Conservation (phyloP, 2,797 vertebrate species). For the Notamacropus eugenii region DNA sequence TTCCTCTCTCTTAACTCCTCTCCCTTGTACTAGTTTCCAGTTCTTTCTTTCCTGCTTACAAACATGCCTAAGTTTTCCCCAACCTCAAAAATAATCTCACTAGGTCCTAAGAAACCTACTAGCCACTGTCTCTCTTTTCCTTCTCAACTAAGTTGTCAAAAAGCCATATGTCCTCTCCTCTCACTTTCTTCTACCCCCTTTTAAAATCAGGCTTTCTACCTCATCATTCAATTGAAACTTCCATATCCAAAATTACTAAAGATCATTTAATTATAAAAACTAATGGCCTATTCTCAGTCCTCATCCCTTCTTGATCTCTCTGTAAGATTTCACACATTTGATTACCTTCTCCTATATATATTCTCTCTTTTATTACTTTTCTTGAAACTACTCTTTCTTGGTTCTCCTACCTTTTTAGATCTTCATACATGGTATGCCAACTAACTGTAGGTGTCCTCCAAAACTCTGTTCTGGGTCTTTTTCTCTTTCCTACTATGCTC, state of each 20-base stretch:
- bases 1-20: not conserved
- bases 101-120: not conserved
- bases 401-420: not conserved
- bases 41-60: not conserved
- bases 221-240: not conserved
- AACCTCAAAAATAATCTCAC: not conserved
- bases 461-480: not conserved
- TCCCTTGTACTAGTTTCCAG: not conserved
- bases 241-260: not conserved
- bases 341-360: not conserved
- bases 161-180: constrained; percentile 10
- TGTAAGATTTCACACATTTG: not conserved
- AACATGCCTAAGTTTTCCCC: not conserved
- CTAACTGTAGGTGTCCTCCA: not conserved
- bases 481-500: not conserved
- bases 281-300: not conserved
- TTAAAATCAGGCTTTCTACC: not conserved
- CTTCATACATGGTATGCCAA: not conserved
- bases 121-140: not conserved
- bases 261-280: not conserved
- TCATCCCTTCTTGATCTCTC: not conserved
- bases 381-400: not conserved
- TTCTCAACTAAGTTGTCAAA: constrained; percentile 32
- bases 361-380: not conserved
- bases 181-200: not conserved